These are phyloP conservation scores for Macrosiphum euphorbiae DNA, from an alignment of 2,888 invertebrate genomes.

Conservation along the genomic window DNA sequence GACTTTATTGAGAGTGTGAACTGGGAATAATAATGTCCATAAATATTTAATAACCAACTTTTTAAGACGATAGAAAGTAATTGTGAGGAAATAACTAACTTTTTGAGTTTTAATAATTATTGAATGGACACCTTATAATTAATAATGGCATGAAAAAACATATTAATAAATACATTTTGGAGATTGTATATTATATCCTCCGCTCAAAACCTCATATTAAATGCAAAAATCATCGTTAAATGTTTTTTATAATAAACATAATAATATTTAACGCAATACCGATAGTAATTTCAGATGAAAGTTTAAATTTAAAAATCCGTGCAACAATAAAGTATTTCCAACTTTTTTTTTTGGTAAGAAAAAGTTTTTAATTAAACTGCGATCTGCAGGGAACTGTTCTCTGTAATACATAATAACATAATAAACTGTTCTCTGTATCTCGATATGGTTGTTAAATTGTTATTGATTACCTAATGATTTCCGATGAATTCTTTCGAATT, in stretches of 20 bases:
- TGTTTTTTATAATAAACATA: neutral
- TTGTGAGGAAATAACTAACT: neutral
- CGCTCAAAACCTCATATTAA: neutral
- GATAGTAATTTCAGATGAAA: neutral
- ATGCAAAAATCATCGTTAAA: neutral
- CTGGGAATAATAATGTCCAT: neutral
- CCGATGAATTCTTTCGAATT: neutral
- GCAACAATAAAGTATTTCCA: neutral
- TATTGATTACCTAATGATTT: neutral
- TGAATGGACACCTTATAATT: neutral
- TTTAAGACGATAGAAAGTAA: neutral
- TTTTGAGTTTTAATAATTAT: neutral
- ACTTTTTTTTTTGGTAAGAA: neutral
- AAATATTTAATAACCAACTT: neutral
- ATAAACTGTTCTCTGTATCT: neutral
- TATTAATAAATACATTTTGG: neutral
- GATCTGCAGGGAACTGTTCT: neutral
- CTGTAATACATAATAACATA: neutral
- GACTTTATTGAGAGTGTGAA: too few species aligned
- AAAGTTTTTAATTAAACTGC: neutral
- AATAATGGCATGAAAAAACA: neutral
- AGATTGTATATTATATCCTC: neutral
- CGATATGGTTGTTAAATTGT: neutral
- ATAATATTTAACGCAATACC: neutral
- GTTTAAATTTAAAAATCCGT: neutral